Conservation (phyloP, 1,140 invertebrate genomes). For the Pinna nobilis region DNA sequence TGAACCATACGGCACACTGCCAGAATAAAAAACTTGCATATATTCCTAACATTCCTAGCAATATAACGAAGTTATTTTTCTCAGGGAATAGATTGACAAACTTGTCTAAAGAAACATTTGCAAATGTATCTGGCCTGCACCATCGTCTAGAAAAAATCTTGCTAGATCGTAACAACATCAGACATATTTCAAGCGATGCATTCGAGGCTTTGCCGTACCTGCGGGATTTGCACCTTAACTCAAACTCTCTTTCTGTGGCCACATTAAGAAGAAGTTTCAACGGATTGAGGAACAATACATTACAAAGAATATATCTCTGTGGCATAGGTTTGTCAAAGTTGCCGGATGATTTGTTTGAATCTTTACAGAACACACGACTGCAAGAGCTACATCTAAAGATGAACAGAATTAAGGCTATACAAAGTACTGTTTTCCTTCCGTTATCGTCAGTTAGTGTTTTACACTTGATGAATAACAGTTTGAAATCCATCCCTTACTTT, state of each 20-base stretch:
- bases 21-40: no score
- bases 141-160: conserved; percentile 11
- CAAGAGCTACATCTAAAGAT: neutral
- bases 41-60: neutral
- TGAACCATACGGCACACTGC: no score
- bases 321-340: conserved; percentile 5
- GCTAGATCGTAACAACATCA: conserved; percentile 7
- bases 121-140: neutral
- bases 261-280: conserved; percentile 1
- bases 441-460: conserved; percentile 1
- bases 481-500: neutral
- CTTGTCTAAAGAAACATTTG: neutral
- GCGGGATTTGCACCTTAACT: neutral
- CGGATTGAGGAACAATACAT: neutral
- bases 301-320: conserved; percentile 4
- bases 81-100: neutral
- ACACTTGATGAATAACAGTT: neutral
- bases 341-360: conserved; percentile 1
- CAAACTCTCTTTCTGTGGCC: conserved; percentile 1
- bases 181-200: conserved; percentile 13
- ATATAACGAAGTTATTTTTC: neutral
- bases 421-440: neutral
- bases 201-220: neutral
- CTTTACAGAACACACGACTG: neutral
- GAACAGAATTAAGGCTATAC: neutral